Evolutionary conservation across 2,113 vertebrate genomes (phyloP), one percentile per base, ranked within the genome.

Genomic region (Vulpes lagopus): DNA sequence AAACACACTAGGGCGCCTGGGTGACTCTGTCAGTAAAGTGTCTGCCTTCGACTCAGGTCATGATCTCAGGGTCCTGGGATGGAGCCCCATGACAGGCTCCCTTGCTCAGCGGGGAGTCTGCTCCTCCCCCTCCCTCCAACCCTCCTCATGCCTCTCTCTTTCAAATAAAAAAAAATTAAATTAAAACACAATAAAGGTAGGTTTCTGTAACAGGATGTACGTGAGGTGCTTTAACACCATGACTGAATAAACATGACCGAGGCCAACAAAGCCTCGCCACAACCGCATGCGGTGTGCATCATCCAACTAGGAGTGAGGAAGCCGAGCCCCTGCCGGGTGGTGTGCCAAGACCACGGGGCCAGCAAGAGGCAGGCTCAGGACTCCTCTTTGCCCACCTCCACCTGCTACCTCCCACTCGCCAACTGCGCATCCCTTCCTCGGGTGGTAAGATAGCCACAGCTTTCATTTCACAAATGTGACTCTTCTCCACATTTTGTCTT

Each of bases 221-320:
- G 12, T 38, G 16, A 57, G n/a, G 11, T 35, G 14, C 27, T 85
- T 73, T 80, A 79, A 91, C 59, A 38, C 23, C 7, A 5, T 59
- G 67, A 43, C 23, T 87, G 65, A 74, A 38, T 55, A 7, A 62
- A 79, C 60, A 38, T 27, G 25, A 35, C 5, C 7, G 4, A 51
- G 12, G 38, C 32, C 81, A 23, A 22, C 5, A 22, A 43, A 4
- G 8, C 59, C 74, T 86, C 30, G 0, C 23, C 16, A 0, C 16
- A 22, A 15, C 11, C 30, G 0, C 1, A 0, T 1, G 27, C 43
- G 30, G n/a, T 38, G 35, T 20, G 14, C 4, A 1, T 3, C 2
- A 4, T 0, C n/a, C 53, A 9, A 9, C 25, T 12, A 5, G 15
- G 16, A 59, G 15, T 22, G 71, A 22, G 32, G 80, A 73, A 80